These are phyloP conservation scores for Lates calcarifer DNA, from an alignment of 2,113 vertebrate species.

Conservation along the genomic window DNA sequence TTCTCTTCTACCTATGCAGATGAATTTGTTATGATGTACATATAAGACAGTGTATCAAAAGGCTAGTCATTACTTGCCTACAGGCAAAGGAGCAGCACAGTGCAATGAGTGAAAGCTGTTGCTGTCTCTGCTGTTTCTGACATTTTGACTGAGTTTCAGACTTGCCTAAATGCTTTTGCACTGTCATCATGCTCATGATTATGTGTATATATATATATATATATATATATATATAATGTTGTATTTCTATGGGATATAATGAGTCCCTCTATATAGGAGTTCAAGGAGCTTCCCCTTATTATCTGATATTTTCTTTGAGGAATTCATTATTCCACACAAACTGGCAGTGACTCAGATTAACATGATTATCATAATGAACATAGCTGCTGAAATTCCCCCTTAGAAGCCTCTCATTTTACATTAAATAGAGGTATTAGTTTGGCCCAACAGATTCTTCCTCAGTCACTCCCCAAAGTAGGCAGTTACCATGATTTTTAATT, in stretches of 20 bases:
- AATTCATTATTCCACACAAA: conserved; percentile 68
- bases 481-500: conserved; percentile 64
- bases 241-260: conserved; percentile 21
- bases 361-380: conserved; percentile 75
- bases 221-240: no score
- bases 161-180: background rate
- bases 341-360: conserved; percentile 65
- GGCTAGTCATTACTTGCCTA: background rate
- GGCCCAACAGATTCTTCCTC: conserved; percentile 52
- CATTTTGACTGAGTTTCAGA: conserved; percentile 22
- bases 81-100: conserved; percentile 10
- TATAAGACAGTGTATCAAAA: conserved; percentile 1
- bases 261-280: conserved; percentile 32
- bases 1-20: background rate
- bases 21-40: background rate
- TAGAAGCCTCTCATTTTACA: conserved; percentile 72
- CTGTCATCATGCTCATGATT: conserved; percentile 14
- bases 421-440: conserved; percentile 76
- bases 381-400: conserved; percentile 59
- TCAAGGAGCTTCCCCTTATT: conserved; percentile 35
- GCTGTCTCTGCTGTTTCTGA: conserved; percentile 15
- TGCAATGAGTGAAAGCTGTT: background rate
- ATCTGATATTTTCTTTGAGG: conserved; percentile 54
- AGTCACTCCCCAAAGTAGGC: conserved; percentile 59
- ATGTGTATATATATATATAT: no score